phyloP scores from a whole-genome alignment of 2,113 vertebrate genomes.

The Prunella fulvescens region DNA sequence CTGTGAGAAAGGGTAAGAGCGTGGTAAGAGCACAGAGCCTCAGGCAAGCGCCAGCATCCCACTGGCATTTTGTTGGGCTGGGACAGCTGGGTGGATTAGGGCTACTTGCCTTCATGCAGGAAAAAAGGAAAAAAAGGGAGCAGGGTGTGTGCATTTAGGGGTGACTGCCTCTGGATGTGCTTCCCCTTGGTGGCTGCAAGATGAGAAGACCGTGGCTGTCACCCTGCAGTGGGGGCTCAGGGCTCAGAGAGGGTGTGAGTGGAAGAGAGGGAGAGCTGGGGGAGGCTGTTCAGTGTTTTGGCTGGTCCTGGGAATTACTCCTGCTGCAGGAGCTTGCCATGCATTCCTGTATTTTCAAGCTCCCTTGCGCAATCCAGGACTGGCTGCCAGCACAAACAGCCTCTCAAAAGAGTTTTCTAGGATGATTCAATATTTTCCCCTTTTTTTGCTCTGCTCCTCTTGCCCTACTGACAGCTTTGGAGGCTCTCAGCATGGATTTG shows the following conservation, averaged over 20 bases:
- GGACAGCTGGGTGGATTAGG: background rate
- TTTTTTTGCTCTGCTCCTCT: background rate
- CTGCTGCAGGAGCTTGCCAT: background rate
- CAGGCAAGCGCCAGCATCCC: background rate
- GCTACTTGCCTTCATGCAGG: background rate
- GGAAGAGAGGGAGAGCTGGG: background rate
- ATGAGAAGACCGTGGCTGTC: background rate
- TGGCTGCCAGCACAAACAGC: constrained; percentile 18
- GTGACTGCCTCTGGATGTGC: background rate
- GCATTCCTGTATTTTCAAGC: background rate
- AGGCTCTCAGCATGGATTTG: background rate
- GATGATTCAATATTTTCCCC: background rate
- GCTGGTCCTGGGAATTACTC: background rate
- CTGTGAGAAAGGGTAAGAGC: fast-evolving
- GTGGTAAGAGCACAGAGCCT: background rate
- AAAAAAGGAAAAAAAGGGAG: background rate
- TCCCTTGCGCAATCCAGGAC: background rate
- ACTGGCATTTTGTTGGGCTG: background rate
- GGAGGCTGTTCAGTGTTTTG: background rate
- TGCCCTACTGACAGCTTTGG: background rate
- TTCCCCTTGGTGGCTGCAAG: background rate
- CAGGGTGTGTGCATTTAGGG: background rate
- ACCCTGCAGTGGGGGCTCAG: background rate
- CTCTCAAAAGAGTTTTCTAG: background rate
- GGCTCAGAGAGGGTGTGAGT: background rate